Base-by-base conservation (phyloP, 2,113 vertebrate species). In the Microcebus lehilahytsara region DNA sequence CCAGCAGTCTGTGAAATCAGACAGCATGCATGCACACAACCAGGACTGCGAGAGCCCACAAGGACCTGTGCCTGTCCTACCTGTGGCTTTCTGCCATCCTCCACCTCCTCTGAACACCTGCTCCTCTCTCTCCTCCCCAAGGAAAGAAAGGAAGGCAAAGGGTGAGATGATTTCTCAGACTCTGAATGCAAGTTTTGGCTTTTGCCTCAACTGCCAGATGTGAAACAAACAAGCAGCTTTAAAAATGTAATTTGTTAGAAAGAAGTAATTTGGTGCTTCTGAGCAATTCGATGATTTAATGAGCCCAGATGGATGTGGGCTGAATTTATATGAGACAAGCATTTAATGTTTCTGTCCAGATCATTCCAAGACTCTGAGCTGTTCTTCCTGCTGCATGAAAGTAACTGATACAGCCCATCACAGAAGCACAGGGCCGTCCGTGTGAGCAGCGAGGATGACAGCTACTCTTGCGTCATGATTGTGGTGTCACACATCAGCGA, bases 271-370 rank as follows among this genome's bases (percentile, higher is more conserved):
- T 97, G 96, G 93, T 98, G 96, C 97, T 98, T 98, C 97, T 97
- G 98, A 98, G 96, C 96, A 96, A 98, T 98, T 97, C 97, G 94
- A 85, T 96, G 97, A 98, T 98, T 98, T 98, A 98, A 98, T 97
- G 98, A 98, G 97, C 93, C 96, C 96, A 97, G 97, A 98, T 98
- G 98, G 97, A 98, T 95, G 97, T 98, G 98, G 96, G 96, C 96
- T 97, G 98, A 98, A 97, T 98, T 98, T 97, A 95, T 95, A 96
- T 40, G 56, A 97, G 98, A 97, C 66, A 88, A 98, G 96, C 86
- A 62, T 97, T 98, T 97, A 98, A 96, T 67, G 42, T 97, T 98
- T 98, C 97, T 97, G 98, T 97, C 97, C 89, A 91, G 95, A 97
- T 98, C 97, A 98, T 97, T 98, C 97, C 93, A 98, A 96, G 96